Evolutionary conservation across 2,113 vertebrate genomes (phyloP).

Genomic region (Sander vitreus): DNA sequence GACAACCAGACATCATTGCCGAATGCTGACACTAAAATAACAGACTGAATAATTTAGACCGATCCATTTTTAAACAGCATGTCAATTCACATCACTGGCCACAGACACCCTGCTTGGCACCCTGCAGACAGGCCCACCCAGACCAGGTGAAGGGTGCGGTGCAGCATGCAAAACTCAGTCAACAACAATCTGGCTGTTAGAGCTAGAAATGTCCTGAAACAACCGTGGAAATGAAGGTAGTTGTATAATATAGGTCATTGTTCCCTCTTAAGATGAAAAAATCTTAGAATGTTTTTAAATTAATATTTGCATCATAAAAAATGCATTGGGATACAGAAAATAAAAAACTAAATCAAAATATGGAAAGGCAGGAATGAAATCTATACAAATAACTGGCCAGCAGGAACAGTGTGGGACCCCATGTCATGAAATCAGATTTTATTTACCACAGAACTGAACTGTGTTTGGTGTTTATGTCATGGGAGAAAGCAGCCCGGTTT

Average conservation of each 20-base stretch:
- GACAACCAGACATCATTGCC: slow-evolving; percentile 80
- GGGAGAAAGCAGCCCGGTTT: slow-evolving; percentile 28
- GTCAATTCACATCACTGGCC: slow-evolving; percentile 79
- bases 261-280: slow-evolving; percentile 23
- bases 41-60: slow-evolving; percentile 85
- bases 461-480: slow-evolving; percentile 28
- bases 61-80: slow-evolving; percentile 82
- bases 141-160: slow-evolving; percentile 27
- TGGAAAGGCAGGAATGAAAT: not conserved
- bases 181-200: slow-evolving; percentile 35
- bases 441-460: not conserved
- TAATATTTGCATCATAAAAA: slow-evolving; percentile 32
- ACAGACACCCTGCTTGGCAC: slow-evolving; percentile 70
- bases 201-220: slow-evolving; percentile 10
- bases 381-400: not conserved
- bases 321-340: not conserved
- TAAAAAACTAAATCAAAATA: not conserved
- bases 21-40: slow-evolving; percentile 82
- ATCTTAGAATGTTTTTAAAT: slow-evolving; percentile 19
- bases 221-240: not conserved
- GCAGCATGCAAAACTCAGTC: slow-evolving; percentile 22
- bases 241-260: slow-evolving; percentile 23
- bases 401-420: not conserved
- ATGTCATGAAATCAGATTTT: slow-evolving; percentile 15
- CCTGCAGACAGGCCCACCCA: slow-evolving; percentile 68